phyloP scores from a whole-genome alignment of 2,888 invertebrate genomes.

The Drosophila paramelanica region DNA sequence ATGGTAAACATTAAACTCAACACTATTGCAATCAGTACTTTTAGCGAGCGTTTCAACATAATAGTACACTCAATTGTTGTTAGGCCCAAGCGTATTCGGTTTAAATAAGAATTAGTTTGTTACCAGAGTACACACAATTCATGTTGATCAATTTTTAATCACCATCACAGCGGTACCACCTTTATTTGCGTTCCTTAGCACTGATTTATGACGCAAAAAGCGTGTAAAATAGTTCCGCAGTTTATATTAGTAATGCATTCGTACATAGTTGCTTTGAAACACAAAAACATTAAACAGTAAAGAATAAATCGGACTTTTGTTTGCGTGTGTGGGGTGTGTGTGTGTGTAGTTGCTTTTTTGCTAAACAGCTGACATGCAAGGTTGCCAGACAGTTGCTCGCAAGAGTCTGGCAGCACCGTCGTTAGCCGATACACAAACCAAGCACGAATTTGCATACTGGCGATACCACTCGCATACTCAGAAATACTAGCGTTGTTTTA shows the following conservation, averaged over 20 bases:
- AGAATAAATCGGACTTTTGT: constrained; percentile 16
- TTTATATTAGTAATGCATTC: constrained; percentile 3
- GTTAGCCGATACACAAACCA: constrained; percentile 25
- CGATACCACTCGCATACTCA: too few species aligned
- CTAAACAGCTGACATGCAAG: constrained; percentile 35
- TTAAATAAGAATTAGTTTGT: not conserved
- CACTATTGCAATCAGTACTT: constrained; percentile 85
- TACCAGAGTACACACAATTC: constrained; percentile 20
- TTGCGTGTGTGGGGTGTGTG: constrained; percentile 13
- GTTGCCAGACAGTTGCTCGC: constrained; percentile 18
- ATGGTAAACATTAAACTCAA: constrained; percentile 86
- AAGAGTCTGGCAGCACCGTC: constrained; percentile 32
- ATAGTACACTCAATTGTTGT: constrained; percentile 33
- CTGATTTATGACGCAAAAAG: not conserved
- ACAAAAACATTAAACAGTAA: constrained; percentile 16
- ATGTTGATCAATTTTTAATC: constrained; percentile 52
- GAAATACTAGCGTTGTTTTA: not conserved
- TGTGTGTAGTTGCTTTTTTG: constrained; percentile 6
- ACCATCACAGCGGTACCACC: constrained; percentile 10
- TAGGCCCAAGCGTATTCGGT: constrained; percentile 10
- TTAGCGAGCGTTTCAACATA: constrained; percentile 84
- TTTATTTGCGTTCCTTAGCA: constrained; percentile 4
- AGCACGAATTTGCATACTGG: not conserved
- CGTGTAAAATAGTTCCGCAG: not conserved
- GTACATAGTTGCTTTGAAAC: constrained; percentile 25